Conservation (phyloP, 1,140 invertebrate genomes). For the Parapsyche elsis region DNA sequence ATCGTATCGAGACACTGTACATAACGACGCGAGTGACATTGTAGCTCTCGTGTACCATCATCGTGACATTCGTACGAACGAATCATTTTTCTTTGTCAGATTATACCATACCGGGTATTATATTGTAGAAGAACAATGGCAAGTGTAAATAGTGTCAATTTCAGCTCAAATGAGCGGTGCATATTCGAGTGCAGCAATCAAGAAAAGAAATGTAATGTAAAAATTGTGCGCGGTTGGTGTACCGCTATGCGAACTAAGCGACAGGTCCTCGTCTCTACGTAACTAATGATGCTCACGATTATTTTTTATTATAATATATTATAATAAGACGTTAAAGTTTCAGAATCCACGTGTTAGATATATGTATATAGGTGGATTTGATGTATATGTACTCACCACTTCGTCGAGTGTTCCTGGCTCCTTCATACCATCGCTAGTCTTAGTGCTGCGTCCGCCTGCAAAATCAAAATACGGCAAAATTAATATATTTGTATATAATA, state of each 20-base stretch:
- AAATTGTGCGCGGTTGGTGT: not conserved
- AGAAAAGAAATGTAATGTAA: too few relatives aligned
- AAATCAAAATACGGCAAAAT: slow-evolving; percentile 59
- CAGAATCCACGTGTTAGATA: not conserved
- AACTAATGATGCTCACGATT: not conserved
- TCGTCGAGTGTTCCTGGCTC: slow-evolving; percentile 75
- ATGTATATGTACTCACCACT: slow-evolving; percentile 65
- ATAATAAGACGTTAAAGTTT: not conserved
- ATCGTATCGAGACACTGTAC: not conserved
- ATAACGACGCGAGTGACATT: too few relatives aligned
- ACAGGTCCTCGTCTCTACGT: not conserved
- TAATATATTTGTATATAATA: too few relatives aligned
- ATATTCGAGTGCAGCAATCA: too few relatives aligned
- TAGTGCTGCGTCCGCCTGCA: slow-evolving; percentile 71
- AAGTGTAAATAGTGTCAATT: too few relatives aligned
- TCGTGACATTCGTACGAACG: too few relatives aligned
- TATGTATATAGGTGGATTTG: not conserved
- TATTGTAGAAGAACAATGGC: too few relatives aligned
- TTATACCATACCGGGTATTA: too few relatives aligned
- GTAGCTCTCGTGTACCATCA: too few relatives aligned
- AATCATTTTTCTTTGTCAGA: too few relatives aligned
- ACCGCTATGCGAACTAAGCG: not conserved
- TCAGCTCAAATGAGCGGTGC: too few relatives aligned
- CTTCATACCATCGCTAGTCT: slow-evolving; percentile 78
- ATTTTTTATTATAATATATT: not conserved